Base-by-base conservation (phyloP, 2,888 invertebrate species). In the Cyrtodaria siliqua region DNA sequence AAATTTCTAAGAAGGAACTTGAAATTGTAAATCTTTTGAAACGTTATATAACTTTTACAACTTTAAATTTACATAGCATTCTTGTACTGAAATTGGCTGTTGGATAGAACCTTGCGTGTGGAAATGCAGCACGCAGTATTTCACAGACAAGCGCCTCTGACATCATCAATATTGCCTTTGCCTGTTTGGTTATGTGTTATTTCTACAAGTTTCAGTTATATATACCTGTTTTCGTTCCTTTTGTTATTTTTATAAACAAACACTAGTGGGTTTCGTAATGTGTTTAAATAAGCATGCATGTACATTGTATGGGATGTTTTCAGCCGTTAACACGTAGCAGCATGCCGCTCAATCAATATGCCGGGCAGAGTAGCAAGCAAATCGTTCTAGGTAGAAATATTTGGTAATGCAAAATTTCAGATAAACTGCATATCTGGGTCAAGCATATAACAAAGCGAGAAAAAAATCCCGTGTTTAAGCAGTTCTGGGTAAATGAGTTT, bases 151-250 rank as follows among this genome's bases (percentile, higher is more conserved):
- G 33, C 27, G 55, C 63, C 80, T 80, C 80, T 80, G 80, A 80
- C 80, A 80, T 80, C 80, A 80, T 80, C 80, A 61, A 55, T 73
- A 64, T 68, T 70, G 55, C 55, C 68, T 61, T 67, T 77, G 67
- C 66, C 73, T 79, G 78, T 79, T 79, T 75, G 68, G 40, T 62
- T 61, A 44, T 57, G 33, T 56, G 60, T 64, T 69, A 63, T 49
- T 40, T 63, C 57, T 33, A 4, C 12, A 6, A 6, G 16, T 9
- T 6, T 79, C 69, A 55, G 56, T 38, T 69, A 66, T 52, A 66
- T 78, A 53, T 70, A 40, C 44, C 56, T 67, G 47, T 59, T 64
- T 69, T 56, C 49, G 60, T 73, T 59, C 50, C 53, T 59, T 38
- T 50, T 70, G 62, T 57, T 47, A 27, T 55, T 40, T 57, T 56